Evolutionary conservation across 2,797 vertebrate species (phyloP), one percentile per base, ranked within the genome.

Genomic region (Sebastes trivittatus): DNA sequence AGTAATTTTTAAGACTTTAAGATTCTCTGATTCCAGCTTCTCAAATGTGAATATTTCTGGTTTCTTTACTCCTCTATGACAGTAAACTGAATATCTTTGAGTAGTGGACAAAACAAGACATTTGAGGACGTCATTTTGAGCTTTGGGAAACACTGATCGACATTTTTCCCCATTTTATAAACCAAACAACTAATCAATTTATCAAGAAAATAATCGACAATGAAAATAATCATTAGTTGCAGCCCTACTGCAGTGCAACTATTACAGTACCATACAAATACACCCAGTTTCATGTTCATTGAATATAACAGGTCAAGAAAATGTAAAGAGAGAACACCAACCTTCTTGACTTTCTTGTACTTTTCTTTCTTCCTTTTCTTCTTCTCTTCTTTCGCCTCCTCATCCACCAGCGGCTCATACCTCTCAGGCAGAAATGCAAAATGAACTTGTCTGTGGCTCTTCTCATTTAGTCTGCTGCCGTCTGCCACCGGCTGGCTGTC

Each of bases 321-420:
- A 36, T 5, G 4, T 8, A 25, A 49, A 27, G 3, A 7, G 1
- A 14, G 0, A 42, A 8, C 10, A 93, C 91, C 38, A 83, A 98
- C 98, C 97, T 98, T 97, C 81, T 94, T 95, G 9, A 96, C 97
- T 91, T 97, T 97, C 89, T 96, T 95, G 81, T 93, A 94, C 80
- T 92, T 96, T 82, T 96, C 95, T 75, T 96, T 96, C 88, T 90
- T 95, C 65, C 77, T 92, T 38, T 83, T 92, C 72, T 92, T 94
- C 80, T 83, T 94, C 80, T 94, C 93, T n/a, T 94, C 92, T 68
- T 88, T 88, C 6, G 66, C 81, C 10, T 90, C 87, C 5, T 92
- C 88, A 5, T 96, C 94, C 1, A 83, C 62, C 87, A 97, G 89
- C 0, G 91, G 95, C 72, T 97, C 91, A 68, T 97, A 97, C 65